Conservation (phyloP, 1,140 invertebrate species). For the Polypedilum vanderplanki region DNA sequence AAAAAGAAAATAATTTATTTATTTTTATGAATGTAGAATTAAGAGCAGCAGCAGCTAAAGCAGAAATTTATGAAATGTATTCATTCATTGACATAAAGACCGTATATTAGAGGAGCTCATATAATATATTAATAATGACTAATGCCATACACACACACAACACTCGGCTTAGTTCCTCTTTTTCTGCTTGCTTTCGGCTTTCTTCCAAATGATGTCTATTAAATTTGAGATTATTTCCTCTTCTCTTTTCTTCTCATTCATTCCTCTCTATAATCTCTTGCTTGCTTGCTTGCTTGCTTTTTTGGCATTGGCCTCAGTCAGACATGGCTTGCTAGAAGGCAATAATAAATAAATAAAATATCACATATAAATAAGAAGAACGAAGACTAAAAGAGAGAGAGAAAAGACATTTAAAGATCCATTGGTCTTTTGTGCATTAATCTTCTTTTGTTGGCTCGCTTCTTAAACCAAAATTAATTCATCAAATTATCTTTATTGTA, state of each 20-base stretch:
- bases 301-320: not conserved
- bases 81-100: constrained; percentile 17
- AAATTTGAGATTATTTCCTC: constrained; percentile 19
- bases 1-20: no score
- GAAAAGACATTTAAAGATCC: not conserved
- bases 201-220: not conserved
- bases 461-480: constrained; percentile 14
- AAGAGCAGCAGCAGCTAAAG: no score
- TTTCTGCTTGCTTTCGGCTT: not conserved
- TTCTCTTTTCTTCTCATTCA: not conserved
- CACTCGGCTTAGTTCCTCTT: not conserved
- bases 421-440: constrained; percentile 13
- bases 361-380: no score
- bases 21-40: no score
- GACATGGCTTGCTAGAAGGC: not conserved
- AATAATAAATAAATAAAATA: constrained; percentile 15
- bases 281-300: not conserved
- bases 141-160: not conserved
- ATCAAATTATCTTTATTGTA: constrained; percentile 20
- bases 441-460: constrained; percentile 16
- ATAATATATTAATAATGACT: constrained; percentile 6
- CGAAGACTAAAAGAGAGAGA: not conserved
- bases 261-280: not conserved
- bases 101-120: not conserved
- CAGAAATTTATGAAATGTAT: constrained; percentile 5